Base-by-base conservation (phyloP, 2,797 vertebrate genomes). In the Lophotriccus pileatus region DNA sequence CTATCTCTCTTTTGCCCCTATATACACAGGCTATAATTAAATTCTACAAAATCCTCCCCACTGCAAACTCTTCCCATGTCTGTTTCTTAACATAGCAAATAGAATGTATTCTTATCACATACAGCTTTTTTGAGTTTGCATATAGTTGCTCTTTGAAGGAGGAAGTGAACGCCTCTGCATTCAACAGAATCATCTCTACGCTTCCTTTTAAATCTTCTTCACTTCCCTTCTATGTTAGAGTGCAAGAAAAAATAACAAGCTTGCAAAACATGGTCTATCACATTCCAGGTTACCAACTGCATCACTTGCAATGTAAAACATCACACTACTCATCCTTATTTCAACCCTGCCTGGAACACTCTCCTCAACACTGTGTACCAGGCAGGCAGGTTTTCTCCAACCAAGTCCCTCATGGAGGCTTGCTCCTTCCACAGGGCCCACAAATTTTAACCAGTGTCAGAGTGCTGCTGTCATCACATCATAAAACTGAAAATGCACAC, bases 401-500 rank as follows among this genome's bases (percentile, higher is more conserved):
- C 66, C 52, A 93, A 64, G 87, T 55, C 90, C 68, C 86, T 75
- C 60, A 16, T 14, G 60, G 79, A 90, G 89, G 82, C 37, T 53
- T 8, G 3, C 37, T 91, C 84, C 58, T 78, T 92, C 78, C 89
- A 85, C 89, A 90, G 82, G 64, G 88, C 81, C 64, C 81, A 70
- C 93, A 95, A 93, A 95, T 80, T 89, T 82, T 93, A 95, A 87
- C 70, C 58, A 82, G 89, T 74, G 89, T 89, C 88, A 90, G 75
- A 83, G 68, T 0, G 0, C 68, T 87, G 75, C 90, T 95, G 92
- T 94, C 87, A 4, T 78, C 95, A 85, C 92, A 78, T 85, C 89
- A 58, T 92, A 93, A 95, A 95, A 84, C 78, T 11, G 21, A 85
- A 89, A 94, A 93, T 4, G 64, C 93, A 96, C 93, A 95, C 93